These are phyloP conservation scores for Drosophila kepulauana DNA, from an alignment of 1,140 invertebrate genomes.

Conservation along the genomic window DNA sequence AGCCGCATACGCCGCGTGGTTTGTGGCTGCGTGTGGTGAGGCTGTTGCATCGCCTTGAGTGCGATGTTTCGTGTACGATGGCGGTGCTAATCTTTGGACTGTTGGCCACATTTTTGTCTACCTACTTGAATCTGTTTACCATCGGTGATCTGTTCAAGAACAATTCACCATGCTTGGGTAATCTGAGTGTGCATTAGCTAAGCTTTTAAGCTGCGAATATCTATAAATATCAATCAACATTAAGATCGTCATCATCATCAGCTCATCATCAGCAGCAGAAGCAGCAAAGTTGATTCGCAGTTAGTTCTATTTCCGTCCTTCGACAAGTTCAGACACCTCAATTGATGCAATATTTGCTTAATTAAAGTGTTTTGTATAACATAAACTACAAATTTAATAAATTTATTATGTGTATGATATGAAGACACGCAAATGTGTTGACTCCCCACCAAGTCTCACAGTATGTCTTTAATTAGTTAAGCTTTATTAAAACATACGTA, in stretches of 20 bases:
- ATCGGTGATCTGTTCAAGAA: conserved; percentile 71
- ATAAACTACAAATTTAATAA: conserved; percentile 76
- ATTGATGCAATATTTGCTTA: conserved; percentile 62
- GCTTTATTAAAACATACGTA: conserved; percentile 79
- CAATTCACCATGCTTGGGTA: conserved; percentile 74
- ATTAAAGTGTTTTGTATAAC: conserved; percentile 71
- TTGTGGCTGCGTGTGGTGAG: conserved; percentile 62
- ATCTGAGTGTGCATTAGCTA: conserved; percentile 59
- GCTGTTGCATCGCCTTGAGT: conserved; percentile 61
- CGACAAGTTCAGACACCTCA: conserved; percentile 64
- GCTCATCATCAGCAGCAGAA: conserved; percentile 19
- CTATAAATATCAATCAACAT: conserved; percentile 4
- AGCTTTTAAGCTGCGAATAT: neutral
- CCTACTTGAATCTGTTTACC: conserved; percentile 78
- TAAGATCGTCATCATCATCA: neutral
- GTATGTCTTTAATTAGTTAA: conserved; percentile 75
- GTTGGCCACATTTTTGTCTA: conserved; percentile 77
- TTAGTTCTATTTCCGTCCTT: conserved; percentile 56
- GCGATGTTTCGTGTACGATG: conserved; percentile 75
- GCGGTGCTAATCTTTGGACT: conserved; percentile 76
- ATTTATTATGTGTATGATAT: conserved; percentile 70
- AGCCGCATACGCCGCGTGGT: conserved; percentile 43
- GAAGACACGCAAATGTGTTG: conserved; percentile 47
- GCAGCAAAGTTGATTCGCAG: conserved; percentile 13
- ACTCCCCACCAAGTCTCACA: conserved; percentile 10